These are phyloP conservation scores for Xiphorhynchus elegans DNA, from an alignment of 2,113 vertebrate genomes.

Conservation along the genomic window DNA sequence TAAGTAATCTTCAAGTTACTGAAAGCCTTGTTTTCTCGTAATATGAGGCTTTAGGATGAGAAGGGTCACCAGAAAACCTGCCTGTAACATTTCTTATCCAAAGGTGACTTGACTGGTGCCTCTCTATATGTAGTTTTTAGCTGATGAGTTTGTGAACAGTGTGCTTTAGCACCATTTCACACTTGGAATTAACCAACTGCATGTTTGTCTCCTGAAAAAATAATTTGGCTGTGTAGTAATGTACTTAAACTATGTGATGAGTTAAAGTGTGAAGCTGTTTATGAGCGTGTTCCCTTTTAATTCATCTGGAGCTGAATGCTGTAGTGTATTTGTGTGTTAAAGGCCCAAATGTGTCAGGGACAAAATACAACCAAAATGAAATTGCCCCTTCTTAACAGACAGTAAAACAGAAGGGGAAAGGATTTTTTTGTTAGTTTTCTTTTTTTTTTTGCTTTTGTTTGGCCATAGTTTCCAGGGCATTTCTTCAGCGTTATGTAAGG, in stretches of 20 bases:
- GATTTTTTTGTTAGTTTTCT: no score
- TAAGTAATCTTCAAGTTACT: not conserved
- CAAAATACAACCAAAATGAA: not conserved
- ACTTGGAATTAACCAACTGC: not conserved
- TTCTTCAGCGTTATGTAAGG: not conserved
- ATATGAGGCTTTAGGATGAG: not conserved
- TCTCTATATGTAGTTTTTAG: not conserved
- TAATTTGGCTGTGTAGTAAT: not conserved
- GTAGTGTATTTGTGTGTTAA: not conserved
- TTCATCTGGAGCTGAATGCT: not conserved
- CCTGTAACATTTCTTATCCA: not conserved
- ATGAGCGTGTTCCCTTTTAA: not conserved
- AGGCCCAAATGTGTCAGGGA: not conserved
- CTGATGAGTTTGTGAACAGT: not conserved
- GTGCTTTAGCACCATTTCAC: not conserved
- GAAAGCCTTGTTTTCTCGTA: not conserved
- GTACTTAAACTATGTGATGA: not conserved
- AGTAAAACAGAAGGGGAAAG: not conserved
- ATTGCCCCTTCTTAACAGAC: not conserved
- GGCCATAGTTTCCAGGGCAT: not conserved
- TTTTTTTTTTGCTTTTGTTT: not conserved
- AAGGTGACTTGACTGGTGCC: not conserved
- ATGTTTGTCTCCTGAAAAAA: not conserved
- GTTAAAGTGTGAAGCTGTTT: constrained; percentile 29
- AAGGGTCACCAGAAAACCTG: not conserved